Conservation (phyloP, 2,888 invertebrate species). For the Xanthia icteritia region DNA sequence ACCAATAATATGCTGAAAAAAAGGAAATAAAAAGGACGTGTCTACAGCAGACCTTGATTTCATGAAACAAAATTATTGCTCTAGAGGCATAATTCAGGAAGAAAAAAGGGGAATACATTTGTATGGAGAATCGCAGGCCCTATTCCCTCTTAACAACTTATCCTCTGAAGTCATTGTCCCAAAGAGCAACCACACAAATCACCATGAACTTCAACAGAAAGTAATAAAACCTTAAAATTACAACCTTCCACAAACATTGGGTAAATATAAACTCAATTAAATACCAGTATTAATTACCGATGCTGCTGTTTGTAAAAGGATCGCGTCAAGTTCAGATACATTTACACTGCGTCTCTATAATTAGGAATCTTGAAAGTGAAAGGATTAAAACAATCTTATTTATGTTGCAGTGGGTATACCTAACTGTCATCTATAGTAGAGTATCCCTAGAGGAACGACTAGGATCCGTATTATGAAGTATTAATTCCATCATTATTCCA, state of each 20-base stretch:
- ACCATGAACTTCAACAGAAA: conserved; percentile 7
- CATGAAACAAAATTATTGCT: too few relatives aligned
- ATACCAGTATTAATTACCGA: conserved; percentile 51
- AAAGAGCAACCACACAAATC: conserved; percentile 13
- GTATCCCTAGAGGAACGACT: too few relatives aligned
- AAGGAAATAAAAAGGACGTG: too few relatives aligned
- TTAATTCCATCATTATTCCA: too few relatives aligned
- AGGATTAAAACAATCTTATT: conserved; percentile 24
- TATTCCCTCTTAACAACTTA: not conserved
- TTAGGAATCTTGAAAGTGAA: conserved; percentile 14
- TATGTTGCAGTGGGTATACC: not conserved
- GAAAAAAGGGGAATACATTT: too few relatives aligned
- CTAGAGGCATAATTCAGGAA: too few relatives aligned
- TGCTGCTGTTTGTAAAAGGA: conserved; percentile 41
- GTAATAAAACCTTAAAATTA: conserved; percentile 45
- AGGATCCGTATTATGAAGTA: too few relatives aligned
- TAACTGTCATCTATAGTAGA: not conserved
- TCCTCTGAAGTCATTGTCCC: not conserved
- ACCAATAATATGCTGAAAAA: too few relatives aligned
- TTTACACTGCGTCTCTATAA: conserved; percentile 16
- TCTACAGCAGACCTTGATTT: too few relatives aligned
- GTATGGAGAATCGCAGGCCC: too few relatives aligned
- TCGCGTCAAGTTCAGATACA: conserved; percentile 29
- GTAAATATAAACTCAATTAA: conserved; percentile 53
- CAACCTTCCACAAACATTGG: conserved; percentile 28